Evolutionary conservation across 2,888 invertebrate species (phyloP), one percentile per base, ranked within the genome.

Genomic region (Plagiodera versicolora): DNA sequence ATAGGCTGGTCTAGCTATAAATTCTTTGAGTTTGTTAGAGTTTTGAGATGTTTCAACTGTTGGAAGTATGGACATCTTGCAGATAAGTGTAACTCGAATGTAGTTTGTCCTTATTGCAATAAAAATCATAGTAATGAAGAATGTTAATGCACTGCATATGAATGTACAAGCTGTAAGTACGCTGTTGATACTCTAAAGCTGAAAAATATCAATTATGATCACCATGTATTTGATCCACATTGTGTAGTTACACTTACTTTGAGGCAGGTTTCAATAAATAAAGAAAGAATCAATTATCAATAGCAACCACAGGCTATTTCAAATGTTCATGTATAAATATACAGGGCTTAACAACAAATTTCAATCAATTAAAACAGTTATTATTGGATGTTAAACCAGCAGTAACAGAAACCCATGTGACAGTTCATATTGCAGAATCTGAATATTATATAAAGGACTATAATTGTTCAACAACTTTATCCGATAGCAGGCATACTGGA

Each of bases 1-100:
- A 46, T 46, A 17, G 46, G 46, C 4, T 46, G 46, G 46, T 46
- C 46, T 17, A 46, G 18, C 9, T 46, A 46, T 46, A 20, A 46
- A 18, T 46, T 46, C 18, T 46, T 4, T 8, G 46, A 46, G 10
- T 46, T 46, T 20, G 20, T 46, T 46, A 46, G 46, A 18, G 46
- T 46, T 46, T 46, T 46, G 18, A 17, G 46, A 46, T 46, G 18
- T 46, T 46, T 20, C 9, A 18, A 46, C 11, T 46, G 46, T 46
- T 46, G 46, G 46, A 45, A 45, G 10, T 46, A 19, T 46, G 19
- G 20, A 9, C 46, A 46, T 8, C 46, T 18, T 19, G 46, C 46
- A 1, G 46, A 46, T 20, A 46, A 46, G 17, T 46, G 20, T 46
- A 46, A 19, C 1, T 46, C 46, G 4, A 20, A 18, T 39, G 39